Evolutionary conservation across 2,888 invertebrate species (phyloP), one percentile per base, ranked within the genome.

Genomic region (Ellobium chinense): DNA sequence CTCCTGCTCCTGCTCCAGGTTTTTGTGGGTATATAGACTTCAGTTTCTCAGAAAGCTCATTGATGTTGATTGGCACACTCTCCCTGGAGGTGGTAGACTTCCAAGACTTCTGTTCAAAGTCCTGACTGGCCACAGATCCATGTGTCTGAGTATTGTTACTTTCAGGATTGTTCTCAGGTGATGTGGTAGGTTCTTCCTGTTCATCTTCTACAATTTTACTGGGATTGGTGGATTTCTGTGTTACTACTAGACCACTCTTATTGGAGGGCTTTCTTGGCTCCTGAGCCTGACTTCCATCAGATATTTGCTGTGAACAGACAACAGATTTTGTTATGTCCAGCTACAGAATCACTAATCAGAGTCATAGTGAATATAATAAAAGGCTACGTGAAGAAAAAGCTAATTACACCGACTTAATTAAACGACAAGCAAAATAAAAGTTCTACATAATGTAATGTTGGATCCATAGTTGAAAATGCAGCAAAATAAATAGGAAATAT

Each of bases 141-240:
- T 72, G 69, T 39, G 80, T 58, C 12, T 78, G 78, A 39, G 70
- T 60, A 14, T 36, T 62, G 18, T 39, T 46, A 27, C 62, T 36
- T 12, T 72, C 68, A 56, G 84, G 82, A 37, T 75, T 74, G 68
- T 84, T 86, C 60, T 86, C 86, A 72, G 85, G 85, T 7, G 86
- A 85, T 4, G 70, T 76, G 12, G 82, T 80, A 12, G 83, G 65
- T 36, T 88, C 88, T 79, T 88, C 89, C 34, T 83, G 84, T 46
- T 88, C 88, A 85, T 89, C 89, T 72, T 90, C 90, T 24, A 85
- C 83, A 60, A 89, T 88, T 68, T 88, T 88, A 60, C 88, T 89
- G 9, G 84, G 72, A 56, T 87, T 77, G n/a, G 86, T 81, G 27
- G 65, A 82, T 21, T 87, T 85, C 73, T 87, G 69, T 66, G 31